phyloP scores from a whole-genome alignment of 2,113 vertebrate genomes.

The Saccopteryx bilineata region DNA sequence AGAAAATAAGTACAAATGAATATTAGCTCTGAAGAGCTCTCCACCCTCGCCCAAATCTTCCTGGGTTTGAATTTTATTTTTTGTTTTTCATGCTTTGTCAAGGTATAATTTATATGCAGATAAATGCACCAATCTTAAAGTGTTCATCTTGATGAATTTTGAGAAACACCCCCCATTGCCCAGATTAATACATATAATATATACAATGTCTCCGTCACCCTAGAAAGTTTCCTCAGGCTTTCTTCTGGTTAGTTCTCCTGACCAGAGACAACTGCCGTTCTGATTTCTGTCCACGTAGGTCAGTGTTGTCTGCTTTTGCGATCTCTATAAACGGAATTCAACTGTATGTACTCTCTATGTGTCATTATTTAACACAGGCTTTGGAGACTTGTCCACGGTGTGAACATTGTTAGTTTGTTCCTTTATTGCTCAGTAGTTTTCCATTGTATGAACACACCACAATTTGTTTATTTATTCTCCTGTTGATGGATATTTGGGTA shows the following conservation, averaged over 20 bases:
- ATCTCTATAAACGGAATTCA: neutral
- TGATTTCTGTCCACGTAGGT: neutral
- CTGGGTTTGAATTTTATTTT: slow-evolving; percentile 41
- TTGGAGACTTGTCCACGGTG: neutral
- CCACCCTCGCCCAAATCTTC: neutral
- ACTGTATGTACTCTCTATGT: neutral
- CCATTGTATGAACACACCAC: neutral
- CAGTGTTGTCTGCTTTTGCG: neutral
- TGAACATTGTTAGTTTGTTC: neutral
- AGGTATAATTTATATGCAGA: neutral
- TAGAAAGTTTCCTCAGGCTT: neutral
- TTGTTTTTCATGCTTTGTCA: neutral
- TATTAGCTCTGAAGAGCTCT: slow-evolving; percentile 10
- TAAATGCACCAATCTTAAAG: neutral
- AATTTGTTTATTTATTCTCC: slow-evolving; percentile 26
- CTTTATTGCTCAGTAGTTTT: slow-evolving; percentile 13
- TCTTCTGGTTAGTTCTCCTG: neutral
- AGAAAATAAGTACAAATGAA: slow-evolving; percentile 51
- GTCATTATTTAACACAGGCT: neutral
- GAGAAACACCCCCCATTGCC: neutral
- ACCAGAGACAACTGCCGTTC: neutral
- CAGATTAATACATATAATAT: neutral
- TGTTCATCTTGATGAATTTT: slow-evolving; percentile 1
- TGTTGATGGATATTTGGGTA: slow-evolving; percentile 24
- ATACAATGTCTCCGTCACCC: neutral